Conservation (phyloP, 2,113 vertebrate species). For the Rhodinocichla rosea region DNA sequence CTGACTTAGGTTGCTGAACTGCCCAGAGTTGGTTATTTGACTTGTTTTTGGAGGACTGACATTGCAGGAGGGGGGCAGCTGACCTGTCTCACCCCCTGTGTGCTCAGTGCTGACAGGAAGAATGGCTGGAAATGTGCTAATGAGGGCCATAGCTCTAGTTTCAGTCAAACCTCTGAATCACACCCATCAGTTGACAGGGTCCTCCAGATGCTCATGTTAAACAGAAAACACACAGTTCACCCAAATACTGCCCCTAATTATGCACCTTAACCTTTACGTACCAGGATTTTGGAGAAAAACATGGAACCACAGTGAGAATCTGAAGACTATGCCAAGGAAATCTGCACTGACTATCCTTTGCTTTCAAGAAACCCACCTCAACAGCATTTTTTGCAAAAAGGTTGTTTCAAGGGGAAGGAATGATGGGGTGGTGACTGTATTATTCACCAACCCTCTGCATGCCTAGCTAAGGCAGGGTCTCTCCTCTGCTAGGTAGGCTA, state of each 20-base stretch:
- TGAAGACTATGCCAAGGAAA: not conserved
- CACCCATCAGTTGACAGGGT: not conserved
- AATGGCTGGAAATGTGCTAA: not conserved
- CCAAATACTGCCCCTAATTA: not conserved
- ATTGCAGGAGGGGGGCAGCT: not conserved
- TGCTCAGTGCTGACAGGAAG: not conserved
- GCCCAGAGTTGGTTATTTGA: not conserved
- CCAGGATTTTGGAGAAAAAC: not conserved
- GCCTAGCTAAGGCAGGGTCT: not conserved
- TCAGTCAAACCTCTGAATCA: not conserved
- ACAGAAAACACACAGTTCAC: not conserved
- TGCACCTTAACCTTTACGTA: not conserved
- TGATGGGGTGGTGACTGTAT: not conserved
- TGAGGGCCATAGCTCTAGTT: not conserved
- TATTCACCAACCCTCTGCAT: rapidly evolving
- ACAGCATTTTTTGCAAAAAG: not conserved
- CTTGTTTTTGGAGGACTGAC: not conserved
- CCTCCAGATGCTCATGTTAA: not conserved
- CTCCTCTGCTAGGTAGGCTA: not conserved
- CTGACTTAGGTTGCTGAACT: not conserved
- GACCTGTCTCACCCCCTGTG: not conserved
- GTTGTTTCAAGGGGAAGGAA: not conserved
- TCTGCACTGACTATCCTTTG: not conserved
- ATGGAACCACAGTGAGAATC: not conserved
- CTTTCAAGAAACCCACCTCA: not conserved